Conservation (phyloP, 2,888 invertebrate species). For the Tigriopus californicus region DNA sequence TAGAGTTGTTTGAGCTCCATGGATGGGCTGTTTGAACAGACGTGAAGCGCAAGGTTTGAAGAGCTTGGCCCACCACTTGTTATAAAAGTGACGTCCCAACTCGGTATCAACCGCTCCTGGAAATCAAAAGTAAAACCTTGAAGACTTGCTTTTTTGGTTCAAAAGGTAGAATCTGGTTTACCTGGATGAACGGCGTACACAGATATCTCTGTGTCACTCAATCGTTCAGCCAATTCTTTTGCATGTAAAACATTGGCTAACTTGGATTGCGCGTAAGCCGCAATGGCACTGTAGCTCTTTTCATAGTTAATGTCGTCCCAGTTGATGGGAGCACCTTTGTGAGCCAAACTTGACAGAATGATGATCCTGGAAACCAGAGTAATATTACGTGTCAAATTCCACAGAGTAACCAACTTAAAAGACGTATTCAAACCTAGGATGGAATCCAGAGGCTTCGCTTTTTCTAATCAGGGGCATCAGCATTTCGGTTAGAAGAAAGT, state of each 20-base stretch:
- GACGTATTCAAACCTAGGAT: background rate
- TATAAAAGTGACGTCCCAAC: background rate
- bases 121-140: background rate
- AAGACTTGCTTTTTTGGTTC: background rate
- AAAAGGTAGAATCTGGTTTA: background rate
- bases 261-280: background rate
- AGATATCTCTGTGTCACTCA: background rate
- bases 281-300: background rate
- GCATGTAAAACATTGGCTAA: constrained; percentile 1
- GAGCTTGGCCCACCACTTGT: too few relatives aligned
- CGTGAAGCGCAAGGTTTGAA: background rate
- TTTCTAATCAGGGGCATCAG: background rate
- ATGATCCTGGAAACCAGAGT: background rate
- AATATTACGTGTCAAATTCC: background rate
- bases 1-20: constrained; percentile 12
- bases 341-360: background rate
- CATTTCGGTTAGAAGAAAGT: background rate
- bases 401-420: background rate
- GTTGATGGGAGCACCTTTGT: background rate
- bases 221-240: background rate
- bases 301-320: background rate
- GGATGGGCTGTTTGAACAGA: background rate
- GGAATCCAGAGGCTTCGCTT: background rate
- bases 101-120: constrained; percentile 6
- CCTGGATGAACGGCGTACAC: constrained; percentile 2